Conservation (phyloP, 2,797 vertebrate genomes). For the Hydrophis major region DNA sequence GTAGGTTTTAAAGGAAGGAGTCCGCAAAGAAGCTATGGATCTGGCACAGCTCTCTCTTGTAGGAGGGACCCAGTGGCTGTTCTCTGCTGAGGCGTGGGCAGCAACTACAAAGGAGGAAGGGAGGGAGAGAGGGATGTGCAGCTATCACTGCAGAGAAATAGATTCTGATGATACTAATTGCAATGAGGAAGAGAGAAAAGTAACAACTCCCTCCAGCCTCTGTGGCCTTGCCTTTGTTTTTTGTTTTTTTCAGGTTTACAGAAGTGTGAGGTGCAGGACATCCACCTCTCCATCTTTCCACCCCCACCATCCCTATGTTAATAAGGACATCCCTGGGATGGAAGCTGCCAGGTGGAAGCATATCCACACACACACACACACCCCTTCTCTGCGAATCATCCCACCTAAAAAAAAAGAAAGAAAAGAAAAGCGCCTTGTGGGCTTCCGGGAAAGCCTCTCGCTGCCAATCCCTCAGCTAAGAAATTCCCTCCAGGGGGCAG, state of each 20-base stretch:
- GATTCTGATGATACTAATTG: slow-evolving; percentile 35
- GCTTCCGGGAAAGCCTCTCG: neutral
- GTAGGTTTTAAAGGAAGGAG: slow-evolving; percentile 14
- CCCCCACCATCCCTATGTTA: neutral
- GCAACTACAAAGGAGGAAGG: neutral
- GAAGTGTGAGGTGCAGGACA: neutral
- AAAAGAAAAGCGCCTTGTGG: no score
- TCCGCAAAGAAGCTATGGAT: neutral
- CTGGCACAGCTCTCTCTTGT: slow-evolving; percentile 9
- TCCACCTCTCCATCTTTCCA: neutral
- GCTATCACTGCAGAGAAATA: slow-evolving; percentile 40
- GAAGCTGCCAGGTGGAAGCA: neutral
- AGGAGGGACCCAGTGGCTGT: neutral
- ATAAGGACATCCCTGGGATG: neutral
- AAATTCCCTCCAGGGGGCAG: neutral
- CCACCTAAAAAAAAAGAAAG: no score
- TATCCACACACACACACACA: neutral
- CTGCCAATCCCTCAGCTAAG: neutral
- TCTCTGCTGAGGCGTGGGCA: slow-evolving; percentile 30
- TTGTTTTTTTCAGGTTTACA: neutral
- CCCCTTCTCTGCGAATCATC: neutral
- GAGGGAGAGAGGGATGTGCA: slow-evolving; percentile 23
- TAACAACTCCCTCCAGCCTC: neutral
- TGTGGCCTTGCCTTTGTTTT: slow-evolving; percentile 28
- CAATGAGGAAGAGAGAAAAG: neutral